Evolutionary conservation across 2,888 invertebrate genomes (phyloP).

Genomic region (Pecten maximus): DNA sequence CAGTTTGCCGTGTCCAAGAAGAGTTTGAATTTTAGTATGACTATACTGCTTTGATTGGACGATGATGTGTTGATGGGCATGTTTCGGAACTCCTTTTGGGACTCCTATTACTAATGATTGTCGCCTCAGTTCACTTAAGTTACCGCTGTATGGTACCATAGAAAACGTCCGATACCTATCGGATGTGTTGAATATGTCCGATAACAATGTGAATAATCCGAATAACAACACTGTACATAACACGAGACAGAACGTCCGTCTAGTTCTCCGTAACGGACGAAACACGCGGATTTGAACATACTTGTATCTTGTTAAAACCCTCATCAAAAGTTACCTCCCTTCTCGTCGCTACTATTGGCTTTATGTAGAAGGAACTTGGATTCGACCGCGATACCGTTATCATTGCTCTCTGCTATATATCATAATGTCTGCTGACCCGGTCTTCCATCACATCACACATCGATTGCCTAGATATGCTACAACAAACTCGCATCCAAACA

Average conservation of each 20-base stretch:
- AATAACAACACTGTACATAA: neutral
- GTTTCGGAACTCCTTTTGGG: neutral
- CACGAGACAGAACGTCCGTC: neutral
- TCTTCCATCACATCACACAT: neutral
- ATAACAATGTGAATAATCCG: neutral
- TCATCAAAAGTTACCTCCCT: neutral
- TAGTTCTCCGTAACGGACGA: neutral
- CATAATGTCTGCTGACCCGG: neutral
- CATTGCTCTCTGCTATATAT: neutral
- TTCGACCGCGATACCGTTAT: neutral
- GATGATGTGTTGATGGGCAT: neutral
- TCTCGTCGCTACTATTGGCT: neutral
- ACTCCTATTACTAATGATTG: neutral
- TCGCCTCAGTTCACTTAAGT: neutral
- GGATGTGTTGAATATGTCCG: conserved; percentile 6
- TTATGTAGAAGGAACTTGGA: neutral
- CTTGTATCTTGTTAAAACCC: neutral
- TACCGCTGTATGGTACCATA: conserved; percentile 8
- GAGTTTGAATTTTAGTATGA: neutral
- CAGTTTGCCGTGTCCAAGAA: neutral
- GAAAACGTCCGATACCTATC: neutral
- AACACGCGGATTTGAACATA: conserved; percentile 16
- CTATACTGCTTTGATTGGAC: neutral
- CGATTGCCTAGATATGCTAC: neutral
- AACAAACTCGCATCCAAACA: neutral